phyloP scores from a whole-genome alignment of 2,113 vertebrate genomes.

The Dolichotis patagonum region DNA sequence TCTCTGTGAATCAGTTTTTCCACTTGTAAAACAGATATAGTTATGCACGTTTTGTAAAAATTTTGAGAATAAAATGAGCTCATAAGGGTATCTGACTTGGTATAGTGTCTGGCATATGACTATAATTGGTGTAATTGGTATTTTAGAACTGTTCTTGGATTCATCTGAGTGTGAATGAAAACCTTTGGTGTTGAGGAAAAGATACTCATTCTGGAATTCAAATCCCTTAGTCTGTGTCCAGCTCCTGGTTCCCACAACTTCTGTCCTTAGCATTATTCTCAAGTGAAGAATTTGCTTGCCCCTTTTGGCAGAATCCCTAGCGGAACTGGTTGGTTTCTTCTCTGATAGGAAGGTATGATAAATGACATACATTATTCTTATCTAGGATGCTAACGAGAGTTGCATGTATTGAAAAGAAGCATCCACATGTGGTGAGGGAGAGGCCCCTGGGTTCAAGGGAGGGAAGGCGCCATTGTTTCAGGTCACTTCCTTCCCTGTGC shows the following conservation, averaged over 20 bases:
- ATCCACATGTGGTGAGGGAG: fast-evolving
- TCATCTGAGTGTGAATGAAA: not conserved
- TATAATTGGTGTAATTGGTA: not conserved
- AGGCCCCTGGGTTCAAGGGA: not conserved
- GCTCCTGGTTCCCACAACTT: not conserved
- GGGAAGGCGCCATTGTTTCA: not conserved
- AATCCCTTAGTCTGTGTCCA: not conserved
- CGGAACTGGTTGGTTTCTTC: not conserved
- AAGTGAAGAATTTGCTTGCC: not conserved
- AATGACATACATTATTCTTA: not conserved
- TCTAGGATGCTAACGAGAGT: not conserved
- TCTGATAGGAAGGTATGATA: not conserved
- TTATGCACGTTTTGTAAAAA: not conserved
- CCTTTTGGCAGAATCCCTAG: not conserved
- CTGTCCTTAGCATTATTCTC: not conserved
- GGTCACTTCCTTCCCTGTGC: not conserved
- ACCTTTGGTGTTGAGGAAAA: not conserved
- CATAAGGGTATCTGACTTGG: not conserved
- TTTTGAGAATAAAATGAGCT: not conserved
- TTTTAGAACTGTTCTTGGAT: not conserved
- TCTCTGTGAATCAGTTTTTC: not conserved
- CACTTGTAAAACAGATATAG: not conserved
- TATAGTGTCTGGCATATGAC: not conserved
- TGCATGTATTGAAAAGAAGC: not conserved
- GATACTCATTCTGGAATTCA: not conserved